Evolutionary conservation across 2,888 invertebrate genomes (phyloP).

Genomic region (Noctua janthina): DNA sequence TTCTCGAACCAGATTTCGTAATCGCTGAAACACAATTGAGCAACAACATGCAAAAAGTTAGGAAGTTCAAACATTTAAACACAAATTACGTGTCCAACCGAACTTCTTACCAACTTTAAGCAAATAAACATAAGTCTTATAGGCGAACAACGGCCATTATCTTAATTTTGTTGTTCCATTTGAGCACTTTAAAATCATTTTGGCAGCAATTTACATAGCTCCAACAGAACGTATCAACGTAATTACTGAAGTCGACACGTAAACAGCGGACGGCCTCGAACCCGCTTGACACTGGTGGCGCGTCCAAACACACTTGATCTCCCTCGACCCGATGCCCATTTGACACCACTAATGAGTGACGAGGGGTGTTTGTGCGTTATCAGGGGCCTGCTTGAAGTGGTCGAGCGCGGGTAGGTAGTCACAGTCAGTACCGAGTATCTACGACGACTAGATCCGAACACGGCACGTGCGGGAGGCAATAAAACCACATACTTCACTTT

Average conservation of each 20-base stretch:
- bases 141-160: slow-evolving; percentile 62
- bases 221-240: slow-evolving; percentile 71
- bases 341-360: slow-evolving; percentile 56
- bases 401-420: slow-evolving; percentile 43
- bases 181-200: slow-evolving; percentile 74
- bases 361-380: slow-evolving; percentile 59
- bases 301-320: slow-evolving; percentile 74
- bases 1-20: slow-evolving; percentile 32
- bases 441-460: slow-evolving; percentile 62
- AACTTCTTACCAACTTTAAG: slow-evolving; percentile 52
- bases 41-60: slow-evolving; percentile 44
- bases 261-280: slow-evolving; percentile 84
- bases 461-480: slow-evolving; percentile 71
- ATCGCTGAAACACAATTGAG: slow-evolving; percentile 26
- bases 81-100: slow-evolving; percentile 51
- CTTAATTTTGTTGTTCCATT: slow-evolving; percentile 64
- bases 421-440: slow-evolving; percentile 46
- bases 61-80: slow-evolving; percentile 55
- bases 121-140: slow-evolving; percentile 66
- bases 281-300: slow-evolving; percentile 77
- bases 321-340: slow-evolving; percentile 54
- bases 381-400: slow-evolving; percentile 53
- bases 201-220: slow-evolving; percentile 78
- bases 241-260: slow-evolving; percentile 78
- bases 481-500: slow-evolving; percentile 78